phyloP scores from a whole-genome alignment of 2,113 vertebrate species.

The Cryptotis parvus region DNA sequence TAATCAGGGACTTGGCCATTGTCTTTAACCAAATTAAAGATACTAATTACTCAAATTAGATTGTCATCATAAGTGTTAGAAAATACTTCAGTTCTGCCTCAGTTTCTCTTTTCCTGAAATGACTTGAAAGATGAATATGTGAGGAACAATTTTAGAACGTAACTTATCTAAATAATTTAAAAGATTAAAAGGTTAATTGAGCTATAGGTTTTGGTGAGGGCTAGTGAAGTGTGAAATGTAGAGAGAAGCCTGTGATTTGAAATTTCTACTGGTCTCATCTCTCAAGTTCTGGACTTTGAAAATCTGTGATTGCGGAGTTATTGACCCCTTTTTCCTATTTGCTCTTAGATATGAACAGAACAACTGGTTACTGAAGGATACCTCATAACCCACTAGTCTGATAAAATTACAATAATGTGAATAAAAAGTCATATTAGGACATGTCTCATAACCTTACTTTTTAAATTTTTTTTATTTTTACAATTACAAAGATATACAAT shows the following conservation, averaged over 20 bases:
- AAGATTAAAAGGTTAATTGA: background rate
- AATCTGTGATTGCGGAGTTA: conserved; percentile 32
- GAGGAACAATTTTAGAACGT: conserved; percentile 3
- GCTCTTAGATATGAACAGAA: background rate
- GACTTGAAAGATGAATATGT: background rate
- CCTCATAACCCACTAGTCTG: background rate
- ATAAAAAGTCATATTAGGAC: conserved; percentile 45
- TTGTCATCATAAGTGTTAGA: background rate
- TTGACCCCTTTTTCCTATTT: background rate
- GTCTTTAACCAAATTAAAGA: background rate
- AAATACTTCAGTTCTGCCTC: background rate
- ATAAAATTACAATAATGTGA: conserved; percentile 36
- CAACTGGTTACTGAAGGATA: background rate
- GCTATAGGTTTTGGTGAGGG: background rate
- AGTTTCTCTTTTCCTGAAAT: conserved; percentile 1
- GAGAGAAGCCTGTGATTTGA: conserved; percentile 1
- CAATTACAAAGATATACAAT: no score
- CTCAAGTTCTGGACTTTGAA: conserved; percentile 38
- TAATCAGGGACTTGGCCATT: background rate
- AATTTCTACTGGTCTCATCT: background rate
- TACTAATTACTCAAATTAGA: no score
- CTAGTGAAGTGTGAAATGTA: conserved; percentile 9
- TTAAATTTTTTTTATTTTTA: no score
- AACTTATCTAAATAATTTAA: background rate
- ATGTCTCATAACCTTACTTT: background rate